Evolutionary conservation across 92 coral and sea anemone genomes (phyloP), one percentile per base, ranked within the genome.

Genomic region (Ricordea florida): DNA sequence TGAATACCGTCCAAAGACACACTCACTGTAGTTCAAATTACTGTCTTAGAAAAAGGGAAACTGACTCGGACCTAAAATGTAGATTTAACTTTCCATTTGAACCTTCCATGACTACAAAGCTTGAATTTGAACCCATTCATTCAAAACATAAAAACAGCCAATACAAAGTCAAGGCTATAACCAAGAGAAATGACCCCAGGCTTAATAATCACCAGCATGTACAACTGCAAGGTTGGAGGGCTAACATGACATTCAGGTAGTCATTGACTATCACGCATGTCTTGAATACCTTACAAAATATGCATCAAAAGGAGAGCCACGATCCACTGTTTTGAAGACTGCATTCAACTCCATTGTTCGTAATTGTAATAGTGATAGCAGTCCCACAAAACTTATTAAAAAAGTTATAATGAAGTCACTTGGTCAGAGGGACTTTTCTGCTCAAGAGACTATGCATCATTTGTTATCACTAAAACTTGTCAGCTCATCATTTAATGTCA

Each of bases 81-180:
- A 72, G 85, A 64, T 85, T 85, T 72, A 78, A 85, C 29, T 78
- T 70, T 44, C 86, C 90, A 60, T 38, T 78, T 70, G 81, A 78
- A 43, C 62, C 58, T 31, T 69, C 75, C 32, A 11, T 25, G 10
- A 78, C 53, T 17, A 78, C 90, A 40, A 62, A 35, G 52, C 66
- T 85, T 16, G 73, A 69, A 28, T 85, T 85, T 85, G 85, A 85
- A 34, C 80, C 57, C 23, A 78, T 69, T 69, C 52, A 84, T 53
- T 51, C 79, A 13, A 83, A 83, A 16, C 65, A 76, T 76, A 67
- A 63, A 13, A 67, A 20, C 20, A n/a, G 44, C 7, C 67, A 84
- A 35, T 77, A 84, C 62, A 84, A 52, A 47, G 87, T 77, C 35
- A 82, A 74, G 40, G 30, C 74, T n/a, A 49, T 74, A 34, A 82